phyloP scores from a whole-genome alignment of 1,140 invertebrate species.

The Neodiprion virginianus region DNA sequence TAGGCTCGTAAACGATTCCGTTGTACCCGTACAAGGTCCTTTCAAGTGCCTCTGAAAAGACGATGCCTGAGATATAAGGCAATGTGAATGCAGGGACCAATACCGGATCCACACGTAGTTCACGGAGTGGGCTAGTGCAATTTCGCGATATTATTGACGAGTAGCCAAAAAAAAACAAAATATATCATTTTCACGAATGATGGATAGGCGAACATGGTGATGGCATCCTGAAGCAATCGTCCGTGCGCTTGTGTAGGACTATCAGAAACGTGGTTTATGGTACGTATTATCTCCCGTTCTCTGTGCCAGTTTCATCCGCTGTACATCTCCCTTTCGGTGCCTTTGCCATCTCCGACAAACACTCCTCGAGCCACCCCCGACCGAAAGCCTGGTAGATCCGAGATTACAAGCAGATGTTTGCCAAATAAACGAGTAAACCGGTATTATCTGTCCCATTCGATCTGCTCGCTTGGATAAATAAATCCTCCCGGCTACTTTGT shows the following conservation, averaged over 20 bases:
- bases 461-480: not conserved
- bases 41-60: too few species aligned
- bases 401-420: slow-evolving; percentile 30
- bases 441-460: slow-evolving; percentile 19
- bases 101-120: too few species aligned
- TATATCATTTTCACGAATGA: too few species aligned
- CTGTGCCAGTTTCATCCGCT: slow-evolving; percentile 36
- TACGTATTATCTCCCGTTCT: slow-evolving; percentile 47
- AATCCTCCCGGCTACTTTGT: slow-evolving; percentile 11
- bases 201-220: too few species aligned
- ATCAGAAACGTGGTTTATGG: slow-evolving; percentile 32
- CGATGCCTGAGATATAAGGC: too few species aligned
- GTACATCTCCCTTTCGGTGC: slow-evolving; percentile 9
- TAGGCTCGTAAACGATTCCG: not conserved
- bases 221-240: too few species aligned
- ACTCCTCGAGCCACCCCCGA: not conserved
- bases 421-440: slow-evolving; percentile 32
- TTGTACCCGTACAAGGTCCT: too few species aligned
- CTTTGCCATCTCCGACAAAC: not conserved
- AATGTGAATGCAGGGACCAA: too few species aligned
- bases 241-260: too few species aligned
- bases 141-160: too few species aligned
- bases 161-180: too few species aligned
- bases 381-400: not conserved
- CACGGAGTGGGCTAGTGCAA: too few species aligned